Evolutionary conservation across 2,888 invertebrate species (phyloP).

Genomic region (Thymelicus lineola): DNA sequence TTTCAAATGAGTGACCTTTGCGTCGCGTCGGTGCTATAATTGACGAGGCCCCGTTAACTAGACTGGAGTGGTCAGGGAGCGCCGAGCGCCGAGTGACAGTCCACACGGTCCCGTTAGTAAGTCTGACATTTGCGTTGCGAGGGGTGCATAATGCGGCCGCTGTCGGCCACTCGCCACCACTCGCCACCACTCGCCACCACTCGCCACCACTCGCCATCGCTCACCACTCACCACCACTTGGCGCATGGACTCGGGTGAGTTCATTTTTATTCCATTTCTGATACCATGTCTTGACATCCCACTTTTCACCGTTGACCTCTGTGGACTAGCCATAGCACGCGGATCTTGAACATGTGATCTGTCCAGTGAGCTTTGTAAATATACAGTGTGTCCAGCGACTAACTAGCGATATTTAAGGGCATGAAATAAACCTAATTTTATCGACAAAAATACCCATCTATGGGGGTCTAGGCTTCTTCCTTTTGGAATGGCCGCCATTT

Average conservation of each 20-base stretch:
- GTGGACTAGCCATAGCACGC: background rate
- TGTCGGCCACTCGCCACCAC: conserved; percentile 35
- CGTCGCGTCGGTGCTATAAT: conserved; percentile 3
- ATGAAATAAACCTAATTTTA: too few species aligned
- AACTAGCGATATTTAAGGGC: too few species aligned
- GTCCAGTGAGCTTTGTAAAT: too few species aligned
- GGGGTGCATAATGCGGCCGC: conserved; percentile 52
- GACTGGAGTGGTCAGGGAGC: conserved; percentile 4
- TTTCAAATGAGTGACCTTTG: conserved; percentile 9
- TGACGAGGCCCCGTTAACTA: conserved; percentile 16
- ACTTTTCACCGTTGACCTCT: conserved; percentile 15
- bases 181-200: conserved; percentile 24
- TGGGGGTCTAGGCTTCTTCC: too few species aligned
- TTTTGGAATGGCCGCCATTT: too few species aligned
- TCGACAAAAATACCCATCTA: too few species aligned
- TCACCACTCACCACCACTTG: conserved; percentile 21
- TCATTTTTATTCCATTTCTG: conserved; percentile 12
- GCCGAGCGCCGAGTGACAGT: conserved; percentile 31
- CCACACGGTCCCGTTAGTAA: conserved; percentile 50
- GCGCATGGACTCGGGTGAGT: conserved; percentile 68
- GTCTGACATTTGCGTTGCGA: conserved; percentile 67
- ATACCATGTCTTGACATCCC: background rate
- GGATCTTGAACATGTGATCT: too few species aligned
- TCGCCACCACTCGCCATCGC: conserved; percentile 40
- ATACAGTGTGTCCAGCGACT: too few species aligned